Evolutionary conservation across 2,888 invertebrate genomes (phyloP), one percentile per base, ranked within the genome.

Genomic region (Patella pellucida): DNA sequence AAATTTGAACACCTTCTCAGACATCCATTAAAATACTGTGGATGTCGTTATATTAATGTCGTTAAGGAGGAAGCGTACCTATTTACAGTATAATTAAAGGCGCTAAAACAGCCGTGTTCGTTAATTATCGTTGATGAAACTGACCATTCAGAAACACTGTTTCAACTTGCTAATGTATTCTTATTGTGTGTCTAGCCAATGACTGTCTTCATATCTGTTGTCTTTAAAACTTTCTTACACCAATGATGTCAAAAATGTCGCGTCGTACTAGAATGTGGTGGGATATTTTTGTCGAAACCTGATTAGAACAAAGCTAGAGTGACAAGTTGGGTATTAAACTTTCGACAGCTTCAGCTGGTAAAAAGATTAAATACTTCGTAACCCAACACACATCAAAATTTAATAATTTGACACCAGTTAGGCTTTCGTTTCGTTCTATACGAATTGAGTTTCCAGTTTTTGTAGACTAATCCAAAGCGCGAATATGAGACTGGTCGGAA

Each of bases 1-100:
- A 62, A 62, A 62, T 62, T 62, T 62, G 23, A 62, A 62, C 62
- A 62, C 62, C 62, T 12, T 62, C 62, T 62, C 62, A 62, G 62
- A 62, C 62, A 62, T 62, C 62, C 62, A 62, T 62, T 62, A 62
- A 62, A 62, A 62, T 62, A 23, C 62, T 62, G 19, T 62, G 23
- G 19, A 62, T 19, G 19, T 62, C 62, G 14, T 23, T 23, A 62
- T 62, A 23, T 62, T 19, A 62, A 62, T 62, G 62, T 62, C 19
- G 62, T 62, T 23, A 62, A 62, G 23, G 62, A 62, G 23, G 62
- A 19, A 23, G 23, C 19, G 23, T 62, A 62, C 62, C 14, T 62
- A 62, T 62, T 62, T 62, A 62, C 62, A 23, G 62, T 19, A 62
- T 19, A 62, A 62, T 62, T 62, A 62, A 62, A 23, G 62, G 62